Evolutionary conservation across 2,797 vertebrate genomes (phyloP).

Genomic region (Falco cherrug): DNA sequence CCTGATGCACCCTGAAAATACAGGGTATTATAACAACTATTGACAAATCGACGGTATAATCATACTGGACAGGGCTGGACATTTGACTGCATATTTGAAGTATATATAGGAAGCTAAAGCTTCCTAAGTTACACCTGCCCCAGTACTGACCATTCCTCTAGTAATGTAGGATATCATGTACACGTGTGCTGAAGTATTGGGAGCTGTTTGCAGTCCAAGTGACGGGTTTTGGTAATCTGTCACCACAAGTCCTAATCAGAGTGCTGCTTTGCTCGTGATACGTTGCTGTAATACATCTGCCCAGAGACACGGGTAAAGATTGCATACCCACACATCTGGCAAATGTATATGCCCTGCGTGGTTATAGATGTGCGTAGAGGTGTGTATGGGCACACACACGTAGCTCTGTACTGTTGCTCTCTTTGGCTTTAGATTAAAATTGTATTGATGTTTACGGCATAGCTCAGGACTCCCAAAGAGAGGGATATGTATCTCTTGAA

Average conservation of each 20-base stretch:
- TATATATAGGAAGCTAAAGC: not conserved
- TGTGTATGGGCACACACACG: accelerated
- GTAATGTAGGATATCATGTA: not conserved
- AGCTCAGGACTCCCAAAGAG: not conserved
- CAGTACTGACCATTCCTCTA: not conserved
- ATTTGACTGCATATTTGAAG: not conserved
- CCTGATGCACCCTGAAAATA: not conserved
- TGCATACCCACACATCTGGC: not conserved
- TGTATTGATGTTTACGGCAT: not conserved
- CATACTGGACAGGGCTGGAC: not conserved
- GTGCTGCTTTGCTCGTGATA: not conserved
- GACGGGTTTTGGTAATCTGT: not conserved
- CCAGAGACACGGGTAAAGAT: not conserved
- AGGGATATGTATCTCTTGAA: not conserved
- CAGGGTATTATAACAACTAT: not conserved
- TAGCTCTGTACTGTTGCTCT: not conserved
- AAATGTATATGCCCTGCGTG: accelerated
- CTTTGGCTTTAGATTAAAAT: not conserved
- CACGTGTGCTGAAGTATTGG: not conserved
- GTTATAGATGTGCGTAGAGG: not conserved
- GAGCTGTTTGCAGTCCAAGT: not conserved
- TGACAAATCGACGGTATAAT: not conserved
- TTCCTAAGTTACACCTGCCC: not conserved
- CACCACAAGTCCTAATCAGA: not conserved
- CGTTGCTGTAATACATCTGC: constrained; percentile 7